Evolutionary conservation across 1,140 invertebrate genomes (phyloP).

Genomic region (Calliopsis andreniformis): DNA sequence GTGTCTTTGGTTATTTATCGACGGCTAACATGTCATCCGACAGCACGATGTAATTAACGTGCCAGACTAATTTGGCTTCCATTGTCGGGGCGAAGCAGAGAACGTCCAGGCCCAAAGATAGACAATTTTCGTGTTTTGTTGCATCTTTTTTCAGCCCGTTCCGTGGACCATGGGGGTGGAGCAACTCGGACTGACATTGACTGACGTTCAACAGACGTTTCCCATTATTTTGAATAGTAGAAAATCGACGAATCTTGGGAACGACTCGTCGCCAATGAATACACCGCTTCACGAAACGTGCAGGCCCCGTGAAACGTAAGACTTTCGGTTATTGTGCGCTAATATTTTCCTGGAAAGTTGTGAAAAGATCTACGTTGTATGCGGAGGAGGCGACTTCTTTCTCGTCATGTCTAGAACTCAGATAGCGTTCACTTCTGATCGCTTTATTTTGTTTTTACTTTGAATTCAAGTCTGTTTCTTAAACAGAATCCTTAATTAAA

Average conservation of each 20-base stretch:
- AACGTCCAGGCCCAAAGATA: constrained; percentile 49
- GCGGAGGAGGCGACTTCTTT: neutral
- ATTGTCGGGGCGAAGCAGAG: constrained; percentile 55
- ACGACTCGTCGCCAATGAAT: constrained; percentile 35
- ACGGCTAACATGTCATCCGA: constrained; percentile 35
- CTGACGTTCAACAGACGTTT: constrained; percentile 74
- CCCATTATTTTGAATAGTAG: constrained; percentile 75
- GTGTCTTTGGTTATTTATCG: constrained; percentile 48
- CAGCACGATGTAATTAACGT: constrained; percentile 62
- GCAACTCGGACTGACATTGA: constrained; percentile 68
- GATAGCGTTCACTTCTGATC: neutral
- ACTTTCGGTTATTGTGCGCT: constrained; percentile 39
- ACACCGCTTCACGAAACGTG: constrained; percentile 24
- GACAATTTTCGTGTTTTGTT: constrained; percentile 64
- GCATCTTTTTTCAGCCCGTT: constrained; percentile 37
- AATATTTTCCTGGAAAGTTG: constrained; percentile 39
- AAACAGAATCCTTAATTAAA: neutral
- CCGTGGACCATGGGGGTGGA: constrained; percentile 46
- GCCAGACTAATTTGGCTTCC: constrained; percentile 31
- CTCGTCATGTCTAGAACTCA: neutral
- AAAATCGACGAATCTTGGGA: constrained; percentile 66
- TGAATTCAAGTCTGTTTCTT: neutral
- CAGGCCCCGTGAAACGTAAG: constrained; percentile 34
- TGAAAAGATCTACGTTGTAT: constrained; percentile 11
- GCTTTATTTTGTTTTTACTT: neutral